A percentile compares a stretch with the other conserved stretches of the same genome.
Evolutionary conservation across 2,888 invertebrate species (phyloP).

Genomic region (Zaprionus bogoriensis): DNA sequence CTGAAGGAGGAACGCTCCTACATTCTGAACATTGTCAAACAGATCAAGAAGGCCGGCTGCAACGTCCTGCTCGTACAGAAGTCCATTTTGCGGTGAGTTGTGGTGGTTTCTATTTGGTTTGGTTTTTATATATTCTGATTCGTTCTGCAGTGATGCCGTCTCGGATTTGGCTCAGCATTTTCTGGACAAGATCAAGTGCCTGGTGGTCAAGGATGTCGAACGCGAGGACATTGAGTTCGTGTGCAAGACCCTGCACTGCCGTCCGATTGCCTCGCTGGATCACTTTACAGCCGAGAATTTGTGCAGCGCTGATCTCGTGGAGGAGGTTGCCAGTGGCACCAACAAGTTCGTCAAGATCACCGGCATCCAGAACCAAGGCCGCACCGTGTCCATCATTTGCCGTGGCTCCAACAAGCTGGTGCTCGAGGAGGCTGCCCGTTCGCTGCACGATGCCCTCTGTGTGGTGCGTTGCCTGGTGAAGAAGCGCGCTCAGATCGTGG

Average conservation of each 20-base stretch:
- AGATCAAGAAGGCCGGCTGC: slow-evolving; percentile 99
- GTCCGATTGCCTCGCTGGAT: slow-evolving; percentile 99
- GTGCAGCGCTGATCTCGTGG: slow-evolving; percentile 95
- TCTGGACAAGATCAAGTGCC: slow-evolving; percentile 98
- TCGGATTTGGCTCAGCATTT: slow-evolving; percentile 99
- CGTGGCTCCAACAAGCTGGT: slow-evolving; percentile 93
- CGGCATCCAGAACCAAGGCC: slow-evolving; percentile 93
- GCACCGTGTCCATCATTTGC: slow-evolving; percentile 95
- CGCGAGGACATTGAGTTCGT: slow-evolving; percentile 99
- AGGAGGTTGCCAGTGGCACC: slow-evolving; percentile 94
- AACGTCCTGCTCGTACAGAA: slow-evolving; percentile 96
- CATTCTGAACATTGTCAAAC: slow-evolving; percentile 98
- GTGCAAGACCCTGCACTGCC: slow-evolving; percentile 95
- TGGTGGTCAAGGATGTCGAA: slow-evolving; percentile 99
- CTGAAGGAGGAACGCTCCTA: slow-evolving; percentile 98
- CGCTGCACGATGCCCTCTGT: slow-evolving; percentile 94
- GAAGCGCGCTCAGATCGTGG: slow-evolving; percentile 94
- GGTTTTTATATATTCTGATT: not conserved
- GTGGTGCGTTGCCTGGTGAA: slow-evolving; percentile 98
- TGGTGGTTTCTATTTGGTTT: not conserved
- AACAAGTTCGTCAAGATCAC: slow-evolving; percentile 96
- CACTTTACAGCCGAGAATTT: slow-evolving; percentile 97
- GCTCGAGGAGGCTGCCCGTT: slow-evolving; percentile 94
- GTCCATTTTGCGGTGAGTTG: slow-evolving; percentile 87
- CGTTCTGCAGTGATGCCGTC: slow-evolving; percentile 92